These are phyloP conservation scores for Neomorphus geoffroyi DNA, from an alignment of 2,797 vertebrate species.

Conservation along the genomic window DNA sequence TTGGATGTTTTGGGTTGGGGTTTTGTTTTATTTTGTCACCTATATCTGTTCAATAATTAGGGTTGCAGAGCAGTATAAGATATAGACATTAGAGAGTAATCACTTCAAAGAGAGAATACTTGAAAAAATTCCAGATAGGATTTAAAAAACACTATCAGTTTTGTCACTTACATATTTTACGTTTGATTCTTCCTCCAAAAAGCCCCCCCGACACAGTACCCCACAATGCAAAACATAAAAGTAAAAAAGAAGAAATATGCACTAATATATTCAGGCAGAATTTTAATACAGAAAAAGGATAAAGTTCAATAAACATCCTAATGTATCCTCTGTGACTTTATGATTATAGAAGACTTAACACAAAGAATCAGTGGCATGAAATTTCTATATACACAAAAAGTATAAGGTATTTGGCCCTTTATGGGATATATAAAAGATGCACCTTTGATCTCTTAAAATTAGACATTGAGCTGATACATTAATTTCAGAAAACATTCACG, in stretches of 20 bases:
- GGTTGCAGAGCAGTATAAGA: not conserved
- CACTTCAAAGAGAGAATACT: not conserved
- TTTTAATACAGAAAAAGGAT: not conserved
- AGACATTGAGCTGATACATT: not conserved
- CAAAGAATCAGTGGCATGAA: not conserved
- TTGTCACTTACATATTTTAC: not conserved
- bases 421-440: not conserved
- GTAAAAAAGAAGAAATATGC: not conserved
- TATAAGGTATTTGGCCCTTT: not conserved
- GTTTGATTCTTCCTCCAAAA: not conserved
- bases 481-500: not conserved
- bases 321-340: not conserved
- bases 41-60: not conserved
- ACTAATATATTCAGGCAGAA: rapidly evolving
- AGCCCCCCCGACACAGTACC: not conserved
- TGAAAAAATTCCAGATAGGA: not conserved
- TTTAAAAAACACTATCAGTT: not conserved
- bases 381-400: not conserved
- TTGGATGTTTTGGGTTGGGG: too few relatives aligned
- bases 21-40: not conserved
- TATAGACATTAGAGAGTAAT: not conserved
- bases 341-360: not conserved
- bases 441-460: not conserved
- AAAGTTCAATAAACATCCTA: not conserved
- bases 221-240: not conserved